A percentile compares a stretch with the other conserved stretches of the same genome.
Evolutionary conservation across 1,140 invertebrate genomes (phyloP).

Genomic region (Heliothis subflexa): DNA sequence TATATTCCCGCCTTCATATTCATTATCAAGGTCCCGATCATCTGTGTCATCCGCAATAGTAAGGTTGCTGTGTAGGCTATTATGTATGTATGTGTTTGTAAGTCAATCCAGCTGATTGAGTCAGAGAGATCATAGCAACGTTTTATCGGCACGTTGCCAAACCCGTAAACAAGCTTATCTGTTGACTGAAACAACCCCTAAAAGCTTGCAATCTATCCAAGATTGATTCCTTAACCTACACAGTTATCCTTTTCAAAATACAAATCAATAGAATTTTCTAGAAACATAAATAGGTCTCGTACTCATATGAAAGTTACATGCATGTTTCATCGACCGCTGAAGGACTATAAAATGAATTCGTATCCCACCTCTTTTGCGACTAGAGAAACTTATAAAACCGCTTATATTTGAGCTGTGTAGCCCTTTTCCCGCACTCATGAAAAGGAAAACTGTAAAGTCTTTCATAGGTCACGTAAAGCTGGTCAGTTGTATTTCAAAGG

Average conservation of each 20-base stretch:
- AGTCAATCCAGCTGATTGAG: background rate
- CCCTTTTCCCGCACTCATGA: background rate
- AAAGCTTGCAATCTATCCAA: background rate
- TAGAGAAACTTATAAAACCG: constrained; percentile 12
- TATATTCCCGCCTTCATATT: too few relatives aligned
- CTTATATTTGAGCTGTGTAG: background rate
- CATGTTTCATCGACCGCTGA: constrained; percentile 4
- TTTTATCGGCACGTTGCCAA: background rate
- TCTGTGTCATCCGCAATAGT: background rate
- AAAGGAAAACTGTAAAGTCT: background rate
- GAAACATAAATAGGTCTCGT: background rate
- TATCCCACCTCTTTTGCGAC: constrained; percentile 12
- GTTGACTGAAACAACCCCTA: background rate
- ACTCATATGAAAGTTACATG: constrained; percentile 3
- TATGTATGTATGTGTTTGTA: background rate
- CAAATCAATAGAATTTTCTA: background rate
- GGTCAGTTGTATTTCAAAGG: constrained; percentile 55
- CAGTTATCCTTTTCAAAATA: background rate
- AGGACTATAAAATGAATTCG: background rate
- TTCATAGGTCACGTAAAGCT: constrained; percentile 31
- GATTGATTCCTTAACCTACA: background rate
- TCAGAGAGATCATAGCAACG: background rate
- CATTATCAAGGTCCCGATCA: background rate
- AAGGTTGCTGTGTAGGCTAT: background rate
- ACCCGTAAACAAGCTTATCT: too few relatives aligned